These are phyloP conservation scores for Cheiracanthium punctorium DNA, from an alignment of 2,888 invertebrate genomes.

Conservation along the genomic window DNA sequence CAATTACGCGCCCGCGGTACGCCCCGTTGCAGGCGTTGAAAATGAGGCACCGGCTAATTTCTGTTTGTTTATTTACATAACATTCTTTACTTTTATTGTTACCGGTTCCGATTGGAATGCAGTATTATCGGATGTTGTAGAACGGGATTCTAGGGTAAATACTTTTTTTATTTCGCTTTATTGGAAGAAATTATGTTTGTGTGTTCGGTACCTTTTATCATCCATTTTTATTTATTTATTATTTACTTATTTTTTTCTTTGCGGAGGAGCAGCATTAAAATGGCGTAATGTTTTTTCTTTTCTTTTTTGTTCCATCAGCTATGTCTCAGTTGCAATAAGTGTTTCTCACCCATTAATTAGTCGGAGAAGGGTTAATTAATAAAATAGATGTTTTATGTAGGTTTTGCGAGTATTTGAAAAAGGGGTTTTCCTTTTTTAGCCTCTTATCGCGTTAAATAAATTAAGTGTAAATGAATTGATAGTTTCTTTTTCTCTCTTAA, in stretches of 20 bases:
- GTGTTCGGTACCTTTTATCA: neutral
- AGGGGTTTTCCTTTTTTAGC: too few relatives aligned
- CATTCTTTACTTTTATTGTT: constrained; percentile 40
- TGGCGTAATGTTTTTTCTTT: too few relatives aligned
- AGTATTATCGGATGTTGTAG: constrained; percentile 13
- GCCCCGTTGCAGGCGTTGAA: constrained; percentile 63
- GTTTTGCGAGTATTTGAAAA: too few relatives aligned
- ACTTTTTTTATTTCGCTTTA: constrained; percentile 16
- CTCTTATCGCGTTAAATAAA: too few relatives aligned
- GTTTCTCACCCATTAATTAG: neutral
- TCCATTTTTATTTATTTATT: neutral
- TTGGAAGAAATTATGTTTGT: neutral
- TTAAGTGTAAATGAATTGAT: too few relatives aligned
- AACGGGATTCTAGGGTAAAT: constrained; percentile 34
- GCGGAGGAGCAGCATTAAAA: too few relatives aligned
- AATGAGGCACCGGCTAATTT: constrained; percentile 16
- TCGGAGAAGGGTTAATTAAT: too few relatives aligned
- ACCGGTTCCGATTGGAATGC: constrained; percentile 14
- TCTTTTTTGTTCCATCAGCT: neutral
- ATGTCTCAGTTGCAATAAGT: neutral
- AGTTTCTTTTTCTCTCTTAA: too few relatives aligned
- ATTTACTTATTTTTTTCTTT: neutral
- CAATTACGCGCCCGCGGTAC: constrained; percentile 44
- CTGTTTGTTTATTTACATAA: constrained; percentile 48
- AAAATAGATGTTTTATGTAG: too few relatives aligned